Percentiles rank a stretch among this genome's conserved stretches.
phyloP scores from a whole-genome alignment of 2,888 invertebrate species.

The Sesia bembeciformis region DNA sequence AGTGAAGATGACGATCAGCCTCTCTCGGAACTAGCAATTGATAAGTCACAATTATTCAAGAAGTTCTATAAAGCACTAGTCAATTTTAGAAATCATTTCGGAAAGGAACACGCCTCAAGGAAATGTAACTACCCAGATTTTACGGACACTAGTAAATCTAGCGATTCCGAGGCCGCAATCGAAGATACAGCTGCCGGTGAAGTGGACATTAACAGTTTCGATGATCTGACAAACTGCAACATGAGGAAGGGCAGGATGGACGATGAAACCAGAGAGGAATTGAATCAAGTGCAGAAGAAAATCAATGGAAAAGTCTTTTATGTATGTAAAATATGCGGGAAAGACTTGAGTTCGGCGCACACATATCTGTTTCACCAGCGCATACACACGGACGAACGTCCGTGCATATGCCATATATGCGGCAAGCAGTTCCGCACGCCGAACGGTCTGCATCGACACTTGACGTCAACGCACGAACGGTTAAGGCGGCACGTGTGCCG shows the following conservation, averaged over 20 bases:
- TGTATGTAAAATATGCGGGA: constrained; percentile 73
- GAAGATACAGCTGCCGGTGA: constrained; percentile 2
- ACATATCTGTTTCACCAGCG: constrained; percentile 77
- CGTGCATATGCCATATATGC: constrained; percentile 79
- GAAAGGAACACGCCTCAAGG: constrained; percentile 18
- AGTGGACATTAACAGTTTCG: constrained; percentile 26
- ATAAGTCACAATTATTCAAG: constrained; percentile 21
- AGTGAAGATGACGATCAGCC: neutral
- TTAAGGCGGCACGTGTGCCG: constrained; percentile 75
- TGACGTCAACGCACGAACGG: constrained; percentile 77
- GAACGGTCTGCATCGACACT: constrained; percentile 75
- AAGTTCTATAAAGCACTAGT: constrained; percentile 42
- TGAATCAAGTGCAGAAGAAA: constrained; percentile 38
- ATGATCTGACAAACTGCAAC: constrained; percentile 49
- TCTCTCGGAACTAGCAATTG: constrained; percentile 21
- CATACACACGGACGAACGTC: constrained; percentile 79
- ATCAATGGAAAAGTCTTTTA: constrained; percentile 71
- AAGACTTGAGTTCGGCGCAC: constrained; percentile 75
- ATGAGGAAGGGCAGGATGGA: constrained; percentile 47
- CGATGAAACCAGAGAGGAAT: constrained; percentile 38
- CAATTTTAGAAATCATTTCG: constrained; percentile 44
- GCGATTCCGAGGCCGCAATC: constrained; percentile 17
- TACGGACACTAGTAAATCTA: constrained; percentile 29
- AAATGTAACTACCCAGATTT: constrained; percentile 22
- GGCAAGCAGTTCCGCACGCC: constrained; percentile 80